phyloP scores from a whole-genome alignment of 2,888 invertebrate genomes.

The Cheilosia vernalis region DNA sequence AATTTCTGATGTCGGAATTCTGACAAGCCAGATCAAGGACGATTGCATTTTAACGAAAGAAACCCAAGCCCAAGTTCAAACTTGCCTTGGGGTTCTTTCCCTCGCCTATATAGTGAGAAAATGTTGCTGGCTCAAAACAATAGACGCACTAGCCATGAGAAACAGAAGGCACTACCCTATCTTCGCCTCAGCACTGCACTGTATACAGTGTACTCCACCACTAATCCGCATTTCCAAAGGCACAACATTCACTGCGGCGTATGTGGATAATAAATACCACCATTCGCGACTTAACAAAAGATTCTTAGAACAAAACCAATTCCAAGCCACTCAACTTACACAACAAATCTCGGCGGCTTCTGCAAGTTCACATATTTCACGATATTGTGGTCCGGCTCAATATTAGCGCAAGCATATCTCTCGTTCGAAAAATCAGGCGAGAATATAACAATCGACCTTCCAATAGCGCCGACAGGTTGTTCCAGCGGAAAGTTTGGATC shows the following conservation, averaged over 20 bases:
- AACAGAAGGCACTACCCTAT: too few species aligned
- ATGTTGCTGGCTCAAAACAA: too few species aligned
- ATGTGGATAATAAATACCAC: not conserved
- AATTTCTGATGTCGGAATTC: too few species aligned
- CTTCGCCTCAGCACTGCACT: too few species aligned
- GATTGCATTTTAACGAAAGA: too few species aligned
- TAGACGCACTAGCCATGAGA: too few species aligned
- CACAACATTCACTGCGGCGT: not conserved
- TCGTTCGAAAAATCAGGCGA: conserved; percentile 89
- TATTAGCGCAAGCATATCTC: conserved; percentile 94
- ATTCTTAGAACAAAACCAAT: not conserved
- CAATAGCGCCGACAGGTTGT: conserved; percentile 90
- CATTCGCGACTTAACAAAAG: not conserved
- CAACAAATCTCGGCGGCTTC: conserved; percentile 93
- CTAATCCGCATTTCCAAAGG: too few species aligned
- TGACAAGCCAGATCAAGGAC: too few species aligned
- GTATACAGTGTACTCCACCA: too few species aligned
- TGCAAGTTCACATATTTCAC: conserved; percentile 94
- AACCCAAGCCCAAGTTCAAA: too few species aligned
- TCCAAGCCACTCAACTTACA: conserved; percentile 85
- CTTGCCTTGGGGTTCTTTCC: too few species aligned
- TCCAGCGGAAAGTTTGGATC: conserved; percentile 95
- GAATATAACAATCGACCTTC: conserved; percentile 93
- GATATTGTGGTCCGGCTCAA: conserved; percentile 94
- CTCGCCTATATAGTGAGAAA: too few species aligned